A percentile compares a stretch with the other conserved stretches of the same genome.
phyloP scores from a whole-genome alignment of 1,140 invertebrate genomes.

The Drosophila obscura region DNA sequence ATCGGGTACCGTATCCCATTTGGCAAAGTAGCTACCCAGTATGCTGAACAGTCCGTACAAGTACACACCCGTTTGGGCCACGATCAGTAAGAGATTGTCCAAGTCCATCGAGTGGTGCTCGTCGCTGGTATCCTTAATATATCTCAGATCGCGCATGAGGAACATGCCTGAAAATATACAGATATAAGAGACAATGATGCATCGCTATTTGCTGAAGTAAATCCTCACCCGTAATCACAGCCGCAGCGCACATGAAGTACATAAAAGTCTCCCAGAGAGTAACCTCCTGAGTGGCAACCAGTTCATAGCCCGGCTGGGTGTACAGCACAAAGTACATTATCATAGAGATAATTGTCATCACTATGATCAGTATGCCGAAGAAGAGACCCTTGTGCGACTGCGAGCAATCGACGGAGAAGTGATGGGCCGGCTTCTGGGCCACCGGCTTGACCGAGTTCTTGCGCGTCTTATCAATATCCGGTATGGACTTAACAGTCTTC shows the following conservation, averaged over 20 bases:
- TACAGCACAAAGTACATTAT: slow-evolving; percentile 96
- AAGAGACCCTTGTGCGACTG: slow-evolving; percentile 94
- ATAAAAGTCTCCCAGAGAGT: slow-evolving; percentile 90
- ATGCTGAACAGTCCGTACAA: slow-evolving; percentile 95
- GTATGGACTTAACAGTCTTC: slow-evolving; percentile 86
- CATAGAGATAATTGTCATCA: slow-evolving; percentile 93
- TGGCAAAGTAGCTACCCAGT: slow-evolving; percentile 91
- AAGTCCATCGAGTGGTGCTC: slow-evolving; percentile 87
- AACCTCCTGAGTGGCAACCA: slow-evolving; percentile 89
- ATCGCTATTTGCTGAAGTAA: too few relatives aligned
- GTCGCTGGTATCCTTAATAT: slow-evolving; percentile 85
- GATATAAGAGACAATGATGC: neutral
- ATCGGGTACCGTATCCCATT: slow-evolving; percentile 85
- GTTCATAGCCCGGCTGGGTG: slow-evolving; percentile 87
- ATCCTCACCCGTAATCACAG: slow-evolving; percentile 69
- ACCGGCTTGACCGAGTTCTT: slow-evolving; percentile 80
- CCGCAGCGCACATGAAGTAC: slow-evolving; percentile 84
- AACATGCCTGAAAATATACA: slow-evolving; percentile 85
- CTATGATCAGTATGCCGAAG: slow-evolving; percentile 92
- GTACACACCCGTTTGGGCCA: slow-evolving; percentile 94
- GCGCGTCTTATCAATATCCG: slow-evolving; percentile 73
- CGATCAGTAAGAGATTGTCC: slow-evolving; percentile 93
- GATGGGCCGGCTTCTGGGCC: slow-evolving; percentile 85
- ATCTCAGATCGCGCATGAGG: slow-evolving; percentile 87
- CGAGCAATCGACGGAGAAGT: slow-evolving; percentile 95